phyloP scores from a whole-genome alignment of 2,888 invertebrate genomes.

The Polydrusus tereticollis region DNA sequence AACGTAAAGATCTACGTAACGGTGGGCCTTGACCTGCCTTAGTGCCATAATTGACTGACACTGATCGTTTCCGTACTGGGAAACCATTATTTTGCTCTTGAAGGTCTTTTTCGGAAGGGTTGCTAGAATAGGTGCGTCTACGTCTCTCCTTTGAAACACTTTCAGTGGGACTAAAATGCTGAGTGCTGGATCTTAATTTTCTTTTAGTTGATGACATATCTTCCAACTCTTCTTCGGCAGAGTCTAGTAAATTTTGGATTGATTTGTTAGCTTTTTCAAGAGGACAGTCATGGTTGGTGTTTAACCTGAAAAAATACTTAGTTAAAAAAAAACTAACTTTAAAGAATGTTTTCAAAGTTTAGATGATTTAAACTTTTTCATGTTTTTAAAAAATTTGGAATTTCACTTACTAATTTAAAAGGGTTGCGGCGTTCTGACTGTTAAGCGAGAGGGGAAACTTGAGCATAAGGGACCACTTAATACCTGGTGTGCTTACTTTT shows the following conservation, averaged over 20 bases:
- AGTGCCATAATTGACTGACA: conserved; percentile 12
- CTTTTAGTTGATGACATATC: not conserved
- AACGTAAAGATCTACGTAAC: not conserved
- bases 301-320: not conserved
- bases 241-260: not conserved
- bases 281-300: not conserved
- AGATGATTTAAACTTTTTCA: too few species aligned
- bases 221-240: not conserved
- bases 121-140: not conserved
- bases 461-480: too few species aligned
- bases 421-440: too few species aligned
- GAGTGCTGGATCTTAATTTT: not conserved
- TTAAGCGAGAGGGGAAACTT: too few species aligned
- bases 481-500: too few species aligned
- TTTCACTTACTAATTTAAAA: too few species aligned
- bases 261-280: not conserved
- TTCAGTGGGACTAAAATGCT: not conserved
- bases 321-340: too few species aligned
- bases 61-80: not conserved
- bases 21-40: not conserved
- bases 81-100: not conserved
- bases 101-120: not conserved
- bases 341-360: too few species aligned
- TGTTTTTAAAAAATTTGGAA: too few species aligned
- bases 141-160: not conserved